phyloP scores from a whole-genome alignment of 2,888 invertebrate species.

The Ethmia dodecea region DNA sequence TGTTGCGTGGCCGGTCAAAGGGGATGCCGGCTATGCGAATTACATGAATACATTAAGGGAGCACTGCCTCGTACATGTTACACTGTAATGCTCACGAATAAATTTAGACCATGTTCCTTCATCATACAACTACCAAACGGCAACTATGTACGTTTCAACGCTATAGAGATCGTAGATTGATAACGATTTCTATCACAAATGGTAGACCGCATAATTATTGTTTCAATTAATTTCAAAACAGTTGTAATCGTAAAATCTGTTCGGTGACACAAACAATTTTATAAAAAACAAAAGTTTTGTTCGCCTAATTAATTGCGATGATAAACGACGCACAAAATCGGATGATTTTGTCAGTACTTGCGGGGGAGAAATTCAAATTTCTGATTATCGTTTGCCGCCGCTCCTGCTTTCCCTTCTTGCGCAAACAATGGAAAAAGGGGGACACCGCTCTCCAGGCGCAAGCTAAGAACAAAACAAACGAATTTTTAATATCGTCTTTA shows the following conservation, averaged over 20 bases:
- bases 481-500: constrained; percentile 77
- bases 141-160: constrained; percentile 58
- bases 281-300: constrained; percentile 44
- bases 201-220: too few relatives aligned
- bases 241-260: constrained; percentile 35
- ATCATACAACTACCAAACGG: constrained; percentile 54
- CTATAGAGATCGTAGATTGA: constrained; percentile 49
- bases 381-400: constrained; percentile 68
- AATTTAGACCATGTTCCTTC: constrained; percentile 70
- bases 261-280: constrained; percentile 45
- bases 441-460: constrained; percentile 63
- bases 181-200: too few relatives aligned
- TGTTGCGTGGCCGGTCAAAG: constrained; percentile 77
- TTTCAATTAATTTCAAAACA: constrained; percentile 29
- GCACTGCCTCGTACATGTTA: constrained; percentile 68
- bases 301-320: constrained; percentile 64
- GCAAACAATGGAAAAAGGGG: constrained; percentile 74
- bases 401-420: constrained; percentile 60
- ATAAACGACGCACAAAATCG: constrained; percentile 68
- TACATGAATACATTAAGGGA: constrained; percentile 77
- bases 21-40: constrained; percentile 76
- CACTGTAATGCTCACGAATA: constrained; percentile 74
- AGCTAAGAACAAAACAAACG: constrained; percentile 76
- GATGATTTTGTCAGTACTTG: constrained; percentile 65
- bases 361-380: constrained; percentile 71